Conservation (phyloP, 1,140 invertebrate species). For the Formica selysi region DNA sequence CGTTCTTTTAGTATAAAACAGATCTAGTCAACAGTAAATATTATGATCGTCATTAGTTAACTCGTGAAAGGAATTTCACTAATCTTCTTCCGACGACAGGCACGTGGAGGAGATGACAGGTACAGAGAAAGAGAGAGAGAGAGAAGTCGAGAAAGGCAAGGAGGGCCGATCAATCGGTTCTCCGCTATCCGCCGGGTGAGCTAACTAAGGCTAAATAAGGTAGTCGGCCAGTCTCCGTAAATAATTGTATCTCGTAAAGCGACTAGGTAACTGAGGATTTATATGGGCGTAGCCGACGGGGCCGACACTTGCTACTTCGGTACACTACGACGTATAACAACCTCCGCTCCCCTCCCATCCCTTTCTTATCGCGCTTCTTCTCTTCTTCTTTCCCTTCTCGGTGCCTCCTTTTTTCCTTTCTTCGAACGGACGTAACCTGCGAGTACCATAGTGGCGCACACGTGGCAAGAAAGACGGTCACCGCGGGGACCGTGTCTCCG, state of each 20-base stretch:
- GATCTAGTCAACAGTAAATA: neutral
- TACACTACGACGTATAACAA: conserved; percentile 70
- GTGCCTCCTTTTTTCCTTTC: conserved; percentile 55
- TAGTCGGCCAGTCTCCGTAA: conserved; percentile 77
- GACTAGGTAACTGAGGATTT: conserved; percentile 81
- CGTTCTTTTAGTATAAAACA: no score
- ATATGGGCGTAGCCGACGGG: conserved; percentile 82
- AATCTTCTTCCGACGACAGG: neutral
- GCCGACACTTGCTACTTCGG: conserved; percentile 80
- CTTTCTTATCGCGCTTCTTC: conserved; percentile 38
- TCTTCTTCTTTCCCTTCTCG: conserved; percentile 3
- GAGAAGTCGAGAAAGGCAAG: conserved; percentile 25
- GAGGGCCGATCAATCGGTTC: conserved; percentile 74
- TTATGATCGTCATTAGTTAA: neutral
- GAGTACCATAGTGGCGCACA: conserved; percentile 62
- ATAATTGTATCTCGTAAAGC: conserved; percentile 83
- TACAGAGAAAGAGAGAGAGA: conserved; percentile 33
- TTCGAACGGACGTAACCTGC: conserved; percentile 65
- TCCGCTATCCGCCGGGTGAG: conserved; percentile 68
- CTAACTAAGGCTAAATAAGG: conserved; percentile 82
- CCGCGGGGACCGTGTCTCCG: conserved; percentile 22
- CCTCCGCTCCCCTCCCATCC: conserved; percentile 42
- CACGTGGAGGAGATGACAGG: conserved; percentile 55
- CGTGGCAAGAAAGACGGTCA: conserved; percentile 63
- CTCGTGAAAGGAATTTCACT: conserved; percentile 23